Percentiles rank a stretch among this genome's conserved stretches.
These are phyloP conservation scores for Ichneumoninae sp. DNA, from an alignment of 2,888 invertebrate species.

Conservation along the genomic window DNA sequence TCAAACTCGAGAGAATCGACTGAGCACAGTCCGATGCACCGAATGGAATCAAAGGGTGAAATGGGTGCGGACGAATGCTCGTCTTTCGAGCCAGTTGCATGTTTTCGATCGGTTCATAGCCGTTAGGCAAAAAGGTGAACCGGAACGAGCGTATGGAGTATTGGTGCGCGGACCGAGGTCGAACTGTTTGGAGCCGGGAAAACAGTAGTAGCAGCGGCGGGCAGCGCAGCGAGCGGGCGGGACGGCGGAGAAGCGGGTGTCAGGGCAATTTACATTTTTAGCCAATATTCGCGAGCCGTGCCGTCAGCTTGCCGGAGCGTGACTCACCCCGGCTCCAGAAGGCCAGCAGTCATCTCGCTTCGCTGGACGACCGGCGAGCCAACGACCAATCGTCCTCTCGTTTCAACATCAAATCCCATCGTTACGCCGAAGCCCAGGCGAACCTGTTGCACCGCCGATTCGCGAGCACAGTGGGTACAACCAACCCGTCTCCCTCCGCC, in stretches of 20 bases:
- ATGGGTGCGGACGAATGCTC: too few relatives aligned
- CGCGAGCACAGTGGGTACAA: slow-evolving; percentile 33
- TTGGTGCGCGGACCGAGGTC: slow-evolving; percentile 22
- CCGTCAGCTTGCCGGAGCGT: slow-evolving; percentile 70
- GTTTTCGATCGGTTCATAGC: slow-evolving; percentile 78
- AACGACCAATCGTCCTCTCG: slow-evolving; percentile 48
- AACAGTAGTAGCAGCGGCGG: slow-evolving; percentile 50
- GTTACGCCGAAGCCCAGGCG: slow-evolving; percentile 68
- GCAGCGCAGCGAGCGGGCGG: slow-evolving; percentile 55
- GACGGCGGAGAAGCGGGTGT: slow-evolving; percentile 67
- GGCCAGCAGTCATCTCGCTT: slow-evolving; percentile 58
- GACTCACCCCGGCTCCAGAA: slow-evolving; percentile 53
- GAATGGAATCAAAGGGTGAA: slow-evolving; percentile 20
- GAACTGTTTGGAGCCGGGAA: slow-evolving; percentile 39
- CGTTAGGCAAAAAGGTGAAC: slow-evolving; percentile 55
- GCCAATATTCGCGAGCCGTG: slow-evolving; percentile 76
- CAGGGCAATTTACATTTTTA: slow-evolving; percentile 81
- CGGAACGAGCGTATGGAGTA: slow-evolving; percentile 20
- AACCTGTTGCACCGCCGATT: slow-evolving; percentile 77
- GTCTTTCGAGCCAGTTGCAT: slow-evolving; percentile 64
- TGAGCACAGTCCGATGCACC: not conserved
- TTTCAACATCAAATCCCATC: slow-evolving; percentile 72
- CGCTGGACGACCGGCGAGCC: slow-evolving; percentile 52
- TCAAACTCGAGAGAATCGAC: not conserved
- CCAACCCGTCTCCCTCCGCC: slow-evolving; percentile 12